Conservation (phyloP, 1,140 invertebrate genomes). For the Heliconius congener region DNA sequence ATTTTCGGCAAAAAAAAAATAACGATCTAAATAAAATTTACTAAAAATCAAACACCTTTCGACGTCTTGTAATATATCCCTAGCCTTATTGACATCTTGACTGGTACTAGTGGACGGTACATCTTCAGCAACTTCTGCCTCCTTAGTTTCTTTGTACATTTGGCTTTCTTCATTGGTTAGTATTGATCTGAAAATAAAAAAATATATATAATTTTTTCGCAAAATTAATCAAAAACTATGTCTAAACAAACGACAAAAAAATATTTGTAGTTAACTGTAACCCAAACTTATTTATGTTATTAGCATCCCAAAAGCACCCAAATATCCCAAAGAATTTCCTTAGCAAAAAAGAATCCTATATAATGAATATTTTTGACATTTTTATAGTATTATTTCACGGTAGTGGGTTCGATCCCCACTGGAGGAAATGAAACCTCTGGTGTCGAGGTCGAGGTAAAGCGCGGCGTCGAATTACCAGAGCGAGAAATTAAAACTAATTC, state of each 20-base stretch:
- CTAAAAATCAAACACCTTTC: constrained; percentile 73
- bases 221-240: not conserved
- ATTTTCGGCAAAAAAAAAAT: not conserved
- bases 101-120: constrained; percentile 64
- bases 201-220: not conserved
- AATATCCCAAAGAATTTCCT: no score
- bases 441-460: no score
- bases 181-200: constrained; percentile 56
- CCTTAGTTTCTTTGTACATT: constrained; percentile 44
- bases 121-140: constrained; percentile 62
- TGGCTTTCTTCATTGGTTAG: constrained; percentile 58
- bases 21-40: not conserved
- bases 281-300: no score
- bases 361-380: no score
- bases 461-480: no score
- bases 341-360: no score
- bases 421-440: no score
- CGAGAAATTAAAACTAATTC: no score
- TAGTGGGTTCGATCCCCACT: no score
- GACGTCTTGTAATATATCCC: constrained; percentile 85
- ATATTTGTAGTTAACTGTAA: no score
- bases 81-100: constrained; percentile 76
- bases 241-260: not conserved
- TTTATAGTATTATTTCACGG: no score
- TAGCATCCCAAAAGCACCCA: no score